Base-by-base conservation (phyloP, 1,140 invertebrate genomes). In the Ridgeia piscesae region DNA sequence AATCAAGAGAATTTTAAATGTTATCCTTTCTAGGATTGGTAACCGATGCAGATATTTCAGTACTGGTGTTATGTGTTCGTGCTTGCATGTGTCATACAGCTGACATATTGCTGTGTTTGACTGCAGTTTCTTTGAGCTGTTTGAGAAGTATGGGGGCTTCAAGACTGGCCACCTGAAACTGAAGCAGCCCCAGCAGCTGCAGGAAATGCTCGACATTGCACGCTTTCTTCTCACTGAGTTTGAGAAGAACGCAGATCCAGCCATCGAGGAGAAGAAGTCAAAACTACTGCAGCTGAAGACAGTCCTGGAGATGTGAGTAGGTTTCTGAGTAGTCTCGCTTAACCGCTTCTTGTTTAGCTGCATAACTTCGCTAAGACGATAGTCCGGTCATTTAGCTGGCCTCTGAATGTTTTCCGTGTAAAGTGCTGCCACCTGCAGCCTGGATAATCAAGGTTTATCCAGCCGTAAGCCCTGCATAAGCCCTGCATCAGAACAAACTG, bases 281-380 rank as follows among this genome's bases (percentile, higher is more conserved):
- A 99, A 99, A 96, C 96, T 99, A 92, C 98, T 99, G 95, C 99
- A 99, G 95, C 96, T 99, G 0, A 99, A 99, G 96, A 98, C 98
- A 94, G 99, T 99, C 89, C 96, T 99, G 14, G 99, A 99, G 97
- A 99, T 99, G 99, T 99, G 96, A 96, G 97, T 96, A 34, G 11
- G 11, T 42, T 42, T 42, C 4, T 42, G n/a, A n/a, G n/a, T n/a
- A n/a, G n/a, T n/a, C n/a, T n/a, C n/a, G n/a, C n/a, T n/a, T n/a
- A n/a, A n/a, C n/a, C n/a, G n/a, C n/a, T n/a, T n/a, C n/a, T n/a
- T n/a, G n/a, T n/a, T n/a, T n/a, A n/a, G n/a, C n/a, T n/a, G n/a
- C n/a, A n/a, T n/a, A n/a, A n/a, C n/a, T n/a, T n/a, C n/a, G n/a
- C n/a, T n/a, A n/a, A n/a, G n/a, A n/a, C n/a, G n/a, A n/a, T n/a